Evolutionary conservation across 2,888 invertebrate species (phyloP), one percentile per base, ranked within the genome.

Genomic region (Girardia tigrina): DNA sequence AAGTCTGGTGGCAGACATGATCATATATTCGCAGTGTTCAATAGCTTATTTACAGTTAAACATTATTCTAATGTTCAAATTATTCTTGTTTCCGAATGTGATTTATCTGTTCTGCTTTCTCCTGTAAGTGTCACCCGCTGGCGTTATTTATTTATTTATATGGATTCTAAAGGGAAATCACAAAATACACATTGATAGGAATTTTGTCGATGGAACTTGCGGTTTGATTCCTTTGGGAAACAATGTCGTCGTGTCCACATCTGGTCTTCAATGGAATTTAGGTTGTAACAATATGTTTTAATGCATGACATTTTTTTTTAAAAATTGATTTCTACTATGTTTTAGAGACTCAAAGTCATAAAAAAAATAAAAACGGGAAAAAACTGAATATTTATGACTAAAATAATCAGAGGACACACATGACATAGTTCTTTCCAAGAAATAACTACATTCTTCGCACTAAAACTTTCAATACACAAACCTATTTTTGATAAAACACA

Each of bases 261-360:
- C 72, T 0, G 77, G 77, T 1, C 70, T 77, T 16, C 26, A 42
- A 36, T 77, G 77, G 77, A 75, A 77, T 42, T 70, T 77, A 56
- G 56, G 56, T 56, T 56, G n/a, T n/a, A n/a, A n/a, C n/a, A n/a
- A n/a, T n/a, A n/a, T n/a, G n/a, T n/a, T n/a, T n/a, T n/a, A n/a
- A n/a, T n/a, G n/a, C n/a, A n/a, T n/a, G n/a, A n/a, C n/a, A n/a
- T n/a, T n/a, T n/a, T n/a, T n/a, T n/a, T n/a, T n/a, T n/a, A n/a
- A n/a, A n/a, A n/a, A n/a, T n/a, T n/a, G n/a, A n/a, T n/a, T n/a
- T n/a, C n/a, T n/a, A n/a, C n/a, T n/a, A n/a, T n/a, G n/a, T n/a
- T n/a, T n/a, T n/a, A n/a, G n/a, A n/a, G n/a, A n/a, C n/a, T n/a
- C n/a, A n/a, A n/a, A n/a, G n/a, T n/a, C n/a, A n/a, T n/a, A n/a